Percentiles rank a stretch among this genome's conserved stretches.
Evolutionary conservation across 2,797 vertebrate species (phyloP).

Genomic region (Botia kubotai): DNA sequence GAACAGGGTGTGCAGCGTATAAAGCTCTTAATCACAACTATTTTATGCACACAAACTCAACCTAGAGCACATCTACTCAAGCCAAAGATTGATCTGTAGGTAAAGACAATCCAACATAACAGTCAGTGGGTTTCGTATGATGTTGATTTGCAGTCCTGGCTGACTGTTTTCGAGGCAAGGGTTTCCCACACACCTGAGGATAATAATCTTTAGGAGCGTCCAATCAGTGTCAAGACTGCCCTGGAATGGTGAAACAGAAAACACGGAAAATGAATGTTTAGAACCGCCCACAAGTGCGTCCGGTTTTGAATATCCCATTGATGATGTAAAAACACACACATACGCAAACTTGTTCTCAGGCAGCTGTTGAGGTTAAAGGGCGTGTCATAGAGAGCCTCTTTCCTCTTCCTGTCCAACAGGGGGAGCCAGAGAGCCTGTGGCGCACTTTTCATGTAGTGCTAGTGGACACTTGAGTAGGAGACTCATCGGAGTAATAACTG

Average conservation of each 20-base stretch:
- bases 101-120: conserved; percentile 80
- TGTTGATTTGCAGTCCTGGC: neutral
- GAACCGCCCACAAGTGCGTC: neutral
- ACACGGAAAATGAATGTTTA: neutral
- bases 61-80: conserved; percentile 72
- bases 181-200: neutral
- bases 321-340: neutral
- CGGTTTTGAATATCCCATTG: neutral
- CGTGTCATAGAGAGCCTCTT: conserved; percentile 74
- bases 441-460: conserved; percentile 81
- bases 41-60: conserved; percentile 25
- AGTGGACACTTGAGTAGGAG: conserved; percentile 78
- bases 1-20: conserved; percentile 66
- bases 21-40: conserved; percentile 53
- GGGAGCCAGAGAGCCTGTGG: conserved; percentile 81
- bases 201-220: conserved; percentile 3
- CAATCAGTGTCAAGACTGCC: neutral
- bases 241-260: neutral
- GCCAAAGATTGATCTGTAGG: conserved; percentile 79
- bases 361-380: conserved; percentile 35
- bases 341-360: conserved; percentile 31
- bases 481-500: conserved; percentile 84
- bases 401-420: conserved; percentile 76
- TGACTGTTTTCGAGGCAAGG: conserved; percentile 1
- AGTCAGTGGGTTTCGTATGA: conserved; percentile 62